phyloP scores from a whole-genome alignment of 2,888 invertebrate species.

The Aleiodes alternator region DNA sequence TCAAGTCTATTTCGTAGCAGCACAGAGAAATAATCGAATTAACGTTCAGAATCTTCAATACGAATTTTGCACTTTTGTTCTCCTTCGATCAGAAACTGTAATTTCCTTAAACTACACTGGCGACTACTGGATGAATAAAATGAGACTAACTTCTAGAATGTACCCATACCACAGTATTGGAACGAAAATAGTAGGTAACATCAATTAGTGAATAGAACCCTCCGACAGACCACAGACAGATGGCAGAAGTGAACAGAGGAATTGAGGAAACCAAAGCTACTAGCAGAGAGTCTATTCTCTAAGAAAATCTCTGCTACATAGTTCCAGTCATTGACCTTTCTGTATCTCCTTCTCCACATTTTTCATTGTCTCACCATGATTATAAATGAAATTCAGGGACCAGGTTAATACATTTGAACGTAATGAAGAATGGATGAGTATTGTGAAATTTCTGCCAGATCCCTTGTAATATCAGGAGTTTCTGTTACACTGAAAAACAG shows the following conservation, averaged over 20 bases:
- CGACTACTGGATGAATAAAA: not conserved
- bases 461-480: too few species aligned
- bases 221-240: not conserved
- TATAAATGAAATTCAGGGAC: too few species aligned
- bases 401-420: too few species aligned
- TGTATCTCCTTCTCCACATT: too few species aligned
- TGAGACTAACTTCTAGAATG: not conserved
- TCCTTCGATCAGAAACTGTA: not conserved
- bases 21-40: conserved; percentile 1
- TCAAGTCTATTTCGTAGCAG: not conserved
- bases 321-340: too few species aligned
- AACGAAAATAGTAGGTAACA: not conserved
- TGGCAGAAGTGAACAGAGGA: not conserved
- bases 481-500: too few species aligned
- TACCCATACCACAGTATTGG: not conserved
- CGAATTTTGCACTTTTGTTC: not conserved
- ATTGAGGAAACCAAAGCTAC: not conserved
- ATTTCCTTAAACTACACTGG: conserved; percentile 24
- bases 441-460: too few species aligned
- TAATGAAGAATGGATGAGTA: too few species aligned
- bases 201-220: conserved; percentile 27
- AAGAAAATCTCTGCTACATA: too few species aligned
- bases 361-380: too few species aligned
- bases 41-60: not conserved
- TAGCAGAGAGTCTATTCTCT: not conserved